Evolutionary conservation across 2,113 vertebrate genomes (phyloP).

Genomic region (Quiscalus mexicanus): DNA sequence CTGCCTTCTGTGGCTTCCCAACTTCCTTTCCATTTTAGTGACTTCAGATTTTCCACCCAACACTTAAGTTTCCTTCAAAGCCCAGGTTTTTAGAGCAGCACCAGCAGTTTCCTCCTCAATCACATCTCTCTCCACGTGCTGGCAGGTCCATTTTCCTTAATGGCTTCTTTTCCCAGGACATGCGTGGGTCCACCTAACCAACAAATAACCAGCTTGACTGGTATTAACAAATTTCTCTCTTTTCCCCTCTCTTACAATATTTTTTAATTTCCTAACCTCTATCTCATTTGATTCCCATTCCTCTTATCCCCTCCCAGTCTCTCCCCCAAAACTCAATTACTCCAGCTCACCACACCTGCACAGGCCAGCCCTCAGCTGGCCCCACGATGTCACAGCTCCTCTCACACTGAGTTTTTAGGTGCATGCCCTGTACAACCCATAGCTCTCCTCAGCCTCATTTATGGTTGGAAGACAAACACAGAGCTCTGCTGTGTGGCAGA

Average conservation of each 20-base stretch:
- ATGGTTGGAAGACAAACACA: neutral
- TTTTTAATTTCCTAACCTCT: neutral
- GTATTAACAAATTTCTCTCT: neutral
- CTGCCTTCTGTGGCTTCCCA: neutral
- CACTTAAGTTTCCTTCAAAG: neutral
- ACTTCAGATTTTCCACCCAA: constrained; percentile 14
- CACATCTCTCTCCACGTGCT: neutral
- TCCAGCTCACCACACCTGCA: fast-evolving
- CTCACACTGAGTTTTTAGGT: fast-evolving
- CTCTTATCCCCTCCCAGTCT: neutral
- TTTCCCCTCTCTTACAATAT: fast-evolving
- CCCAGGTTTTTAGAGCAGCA: neutral
- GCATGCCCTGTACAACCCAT: neutral
- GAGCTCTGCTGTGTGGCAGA: neutral
- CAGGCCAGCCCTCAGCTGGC: neutral
- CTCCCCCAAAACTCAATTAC: no score
- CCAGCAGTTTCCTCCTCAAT: neutral
- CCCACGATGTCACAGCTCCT: neutral
- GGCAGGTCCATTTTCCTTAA: neutral
- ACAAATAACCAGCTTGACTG: neutral
- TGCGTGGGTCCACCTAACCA: fast-evolving
- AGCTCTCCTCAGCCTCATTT: neutral
- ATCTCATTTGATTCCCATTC: neutral
- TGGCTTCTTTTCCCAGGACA: neutral
- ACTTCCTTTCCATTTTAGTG: neutral